Base-by-base conservation (phyloP, 1,140 invertebrate genomes). In the Phortica variegata region DNA sequence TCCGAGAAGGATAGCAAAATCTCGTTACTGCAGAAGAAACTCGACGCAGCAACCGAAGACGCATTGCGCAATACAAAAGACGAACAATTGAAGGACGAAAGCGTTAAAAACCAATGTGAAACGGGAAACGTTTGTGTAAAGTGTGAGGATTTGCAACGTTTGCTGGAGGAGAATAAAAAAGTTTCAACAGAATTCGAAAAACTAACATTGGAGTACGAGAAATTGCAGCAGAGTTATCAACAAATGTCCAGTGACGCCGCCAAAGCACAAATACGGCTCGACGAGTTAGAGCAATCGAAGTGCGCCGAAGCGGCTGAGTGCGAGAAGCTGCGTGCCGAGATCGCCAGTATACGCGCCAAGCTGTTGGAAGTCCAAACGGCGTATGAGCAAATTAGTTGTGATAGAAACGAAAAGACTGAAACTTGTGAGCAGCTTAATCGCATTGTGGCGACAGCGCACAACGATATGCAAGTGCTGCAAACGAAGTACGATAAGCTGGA, bases 1-100 rank as follows among this genome's bases (percentile, higher is more conserved):
- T 44, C 56, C 5, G 62, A 73, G n/a, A 72, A 66, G 36, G 59
- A 71, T 12, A 23, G 36, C 1, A 29, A 49, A 42, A 57, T 60
- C 2, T 47, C 41, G 0, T 20, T 29, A 4, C 19, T 65, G 3
- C 46, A 62, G 20, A 41, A 53, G 23, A 52, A 48, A 0, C 48
- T 72, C 2, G 20, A 65, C 0, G 44, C 15, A 45, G 9, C 43
- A 49, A 4, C 56, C 50, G 1, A 37, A 15, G 1, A 58, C 53
- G 42, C 17, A 17, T 42, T 47, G 39, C 46, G 31, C 3, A 58
- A 68, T 23, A 61, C 56, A 37, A 61, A 65, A 38, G 56, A 66
- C 19, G 55, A 56, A 12, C 39, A 52, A 1, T 43, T 65, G 46
- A 60, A 56, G n/a, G 48, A 48, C 19, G 32, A 63, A 17, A 63